phyloP scores from a whole-genome alignment of 1,140 invertebrate genomes.

The Panonychus citri region DNA sequence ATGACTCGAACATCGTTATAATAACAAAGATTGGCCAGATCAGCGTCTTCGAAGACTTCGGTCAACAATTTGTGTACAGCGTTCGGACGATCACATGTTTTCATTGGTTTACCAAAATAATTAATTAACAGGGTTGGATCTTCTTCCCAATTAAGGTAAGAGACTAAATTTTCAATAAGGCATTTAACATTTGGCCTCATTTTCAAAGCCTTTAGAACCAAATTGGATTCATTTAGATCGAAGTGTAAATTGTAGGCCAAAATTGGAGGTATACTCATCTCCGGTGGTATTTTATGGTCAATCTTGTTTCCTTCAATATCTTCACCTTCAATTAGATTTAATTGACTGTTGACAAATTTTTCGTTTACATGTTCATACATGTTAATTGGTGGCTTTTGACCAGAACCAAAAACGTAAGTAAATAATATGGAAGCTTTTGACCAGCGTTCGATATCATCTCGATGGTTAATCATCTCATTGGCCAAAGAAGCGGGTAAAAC shows the following conservation, averaged over 20 bases:
- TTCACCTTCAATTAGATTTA: conserved; percentile 47
- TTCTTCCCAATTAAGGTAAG: conserved; percentile 61
- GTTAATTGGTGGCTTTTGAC: conserved; percentile 31
- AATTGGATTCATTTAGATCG: conserved; percentile 34
- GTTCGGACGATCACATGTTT: conserved; percentile 40
- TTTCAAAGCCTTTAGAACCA: conserved; percentile 46
- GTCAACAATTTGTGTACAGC: conserved; percentile 65
- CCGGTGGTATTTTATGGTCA: conserved; percentile 3
- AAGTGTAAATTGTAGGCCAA: conserved; percentile 74
- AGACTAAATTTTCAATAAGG: conserved; percentile 65
- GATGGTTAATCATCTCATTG: conserved; percentile 35
- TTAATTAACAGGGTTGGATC: conserved; percentile 7
- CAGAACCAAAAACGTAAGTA: conserved; percentile 63
- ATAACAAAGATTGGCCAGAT: conserved; percentile 61
- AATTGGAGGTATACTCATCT: conserved; percentile 22
- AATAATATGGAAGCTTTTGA: conserved; percentile 50
- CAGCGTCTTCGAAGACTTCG: conserved; percentile 48
- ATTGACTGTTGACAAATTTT: conserved; percentile 48
- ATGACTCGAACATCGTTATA: conserved; percentile 78
- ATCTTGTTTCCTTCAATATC: conserved; percentile 14
- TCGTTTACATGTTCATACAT: conserved; percentile 36
- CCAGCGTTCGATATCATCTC: conserved; percentile 39
- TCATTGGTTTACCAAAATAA: conserved; percentile 22
- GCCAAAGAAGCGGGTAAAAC: conserved; percentile 66
- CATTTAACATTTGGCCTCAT: conserved; percentile 45